Evolutionary conservation across 2,797 vertebrate genomes (phyloP).

Genomic region (Poeciliopsis presidionis): DNA sequence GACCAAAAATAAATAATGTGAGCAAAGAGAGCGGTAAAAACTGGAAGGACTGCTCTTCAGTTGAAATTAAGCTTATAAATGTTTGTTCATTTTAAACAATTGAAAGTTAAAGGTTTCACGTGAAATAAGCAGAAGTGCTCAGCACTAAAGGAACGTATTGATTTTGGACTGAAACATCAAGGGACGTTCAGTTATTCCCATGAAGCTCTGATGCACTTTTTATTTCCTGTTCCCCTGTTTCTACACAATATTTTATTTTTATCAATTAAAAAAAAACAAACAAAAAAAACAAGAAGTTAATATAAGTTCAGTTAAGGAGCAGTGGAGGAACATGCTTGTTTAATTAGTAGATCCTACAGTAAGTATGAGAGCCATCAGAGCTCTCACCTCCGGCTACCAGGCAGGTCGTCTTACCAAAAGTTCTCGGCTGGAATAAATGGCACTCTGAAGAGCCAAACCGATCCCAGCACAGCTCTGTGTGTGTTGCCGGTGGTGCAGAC

Average conservation of each 20-base stretch:
- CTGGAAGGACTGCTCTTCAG: not conserved
- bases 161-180: not conserved
- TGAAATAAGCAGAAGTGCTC: not conserved
- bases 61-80: not conserved
- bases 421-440: slow-evolving; percentile 42
- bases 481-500: slow-evolving; percentile 11
- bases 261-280: not conserved
- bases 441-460: slow-evolving; percentile 22
- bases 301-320: not conserved
- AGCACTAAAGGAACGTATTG: not conserved
- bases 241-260: not conserved
- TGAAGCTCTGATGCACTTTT: not conserved
- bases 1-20: slow-evolving; percentile 14
- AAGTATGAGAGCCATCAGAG: slow-evolving; percentile 1
- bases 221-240: not conserved
- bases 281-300: too few species aligned
- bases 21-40: not conserved
- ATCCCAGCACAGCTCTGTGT: slow-evolving; percentile 29
- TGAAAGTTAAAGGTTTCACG: not conserved
- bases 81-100: not conserved
- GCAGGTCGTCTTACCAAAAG: slow-evolving; percentile 24
- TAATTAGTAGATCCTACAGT: slow-evolving; percentile 1
- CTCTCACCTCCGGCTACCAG: slow-evolving; percentile 41
- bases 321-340: not conserved
- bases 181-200: not conserved